phyloP scores from a whole-genome alignment of 2,113 vertebrate species.

The Brachirus orientalis region DNA sequence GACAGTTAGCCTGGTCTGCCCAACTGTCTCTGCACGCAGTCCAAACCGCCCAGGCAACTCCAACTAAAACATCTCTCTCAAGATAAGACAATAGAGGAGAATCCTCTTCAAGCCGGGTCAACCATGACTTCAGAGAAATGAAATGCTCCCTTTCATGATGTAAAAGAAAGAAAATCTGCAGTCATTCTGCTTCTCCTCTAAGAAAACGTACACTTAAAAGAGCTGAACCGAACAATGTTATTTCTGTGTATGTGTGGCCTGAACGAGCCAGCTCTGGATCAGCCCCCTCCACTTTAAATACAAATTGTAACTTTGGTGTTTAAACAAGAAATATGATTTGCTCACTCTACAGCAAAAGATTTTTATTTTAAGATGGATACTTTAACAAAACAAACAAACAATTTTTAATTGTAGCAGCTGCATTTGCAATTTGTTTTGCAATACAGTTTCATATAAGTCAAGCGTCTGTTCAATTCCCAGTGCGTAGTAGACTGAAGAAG shows the following conservation, averaged over 20 bases:
- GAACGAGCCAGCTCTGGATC: no score
- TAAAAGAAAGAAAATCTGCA: background rate
- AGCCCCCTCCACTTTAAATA: conserved; percentile 2
- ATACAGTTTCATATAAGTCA: no score
- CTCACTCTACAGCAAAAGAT: background rate
- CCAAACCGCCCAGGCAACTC: conserved; percentile 31
- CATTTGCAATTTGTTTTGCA: background rate
- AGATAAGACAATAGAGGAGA: conserved; percentile 10
- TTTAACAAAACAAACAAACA: background rate
- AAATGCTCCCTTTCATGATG: background rate
- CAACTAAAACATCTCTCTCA: conserved; percentile 34
- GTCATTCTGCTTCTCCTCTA: no score
- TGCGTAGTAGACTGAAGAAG: no score
- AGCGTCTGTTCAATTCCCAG: no score
- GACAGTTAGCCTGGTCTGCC: conserved; percentile 62
- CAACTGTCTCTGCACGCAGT: conserved; percentile 41
- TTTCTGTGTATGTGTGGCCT: background rate
- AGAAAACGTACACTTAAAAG: background rate
- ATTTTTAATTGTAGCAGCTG: conserved; percentile 16
- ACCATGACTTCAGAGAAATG: background rate
- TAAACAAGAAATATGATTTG: conserved; percentile 7
- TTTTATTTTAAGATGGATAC: background rate
- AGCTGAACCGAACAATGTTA: background rate
- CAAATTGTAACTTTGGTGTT: background rate
- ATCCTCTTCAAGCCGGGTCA: background rate